phyloP scores from a whole-genome alignment of 2,888 invertebrate genomes.

The Lumbricus terrestris region DNA sequence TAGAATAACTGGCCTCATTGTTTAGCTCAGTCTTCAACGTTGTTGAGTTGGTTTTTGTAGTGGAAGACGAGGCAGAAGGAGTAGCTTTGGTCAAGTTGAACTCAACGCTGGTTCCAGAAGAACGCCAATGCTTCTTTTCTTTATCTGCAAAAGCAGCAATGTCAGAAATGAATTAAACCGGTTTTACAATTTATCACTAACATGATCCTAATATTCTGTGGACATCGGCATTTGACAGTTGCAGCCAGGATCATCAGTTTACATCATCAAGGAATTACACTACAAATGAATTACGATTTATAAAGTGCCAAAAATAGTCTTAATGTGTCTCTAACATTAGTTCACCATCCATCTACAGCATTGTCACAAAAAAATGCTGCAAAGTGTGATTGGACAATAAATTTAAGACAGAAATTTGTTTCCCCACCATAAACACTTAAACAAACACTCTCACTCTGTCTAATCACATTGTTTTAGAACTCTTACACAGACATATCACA shows the following conservation, averaged over 20 bases:
- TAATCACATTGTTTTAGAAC: neutral
- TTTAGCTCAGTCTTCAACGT: neutral
- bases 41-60: neutral
- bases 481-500: neutral
- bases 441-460: neutral
- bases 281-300: neutral
- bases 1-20: neutral
- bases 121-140: conserved; percentile 12
- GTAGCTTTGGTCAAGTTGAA: neutral
- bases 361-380: neutral
- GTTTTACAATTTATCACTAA: neutral
- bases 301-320: neutral
- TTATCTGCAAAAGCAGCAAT: neutral
- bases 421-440: neutral
- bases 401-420: too few species aligned
- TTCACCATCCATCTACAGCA: neutral
- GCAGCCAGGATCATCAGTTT: neutral
- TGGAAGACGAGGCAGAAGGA: neutral
- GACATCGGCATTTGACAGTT: neutral
- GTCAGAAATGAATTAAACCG: neutral
- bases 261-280: neutral
- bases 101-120: neutral
- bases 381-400: neutral
- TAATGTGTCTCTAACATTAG: neutral
- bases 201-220: neutral